Conservation (phyloP, 2,113 vertebrate genomes). For the Nycticryphes semicollaris region DNA sequence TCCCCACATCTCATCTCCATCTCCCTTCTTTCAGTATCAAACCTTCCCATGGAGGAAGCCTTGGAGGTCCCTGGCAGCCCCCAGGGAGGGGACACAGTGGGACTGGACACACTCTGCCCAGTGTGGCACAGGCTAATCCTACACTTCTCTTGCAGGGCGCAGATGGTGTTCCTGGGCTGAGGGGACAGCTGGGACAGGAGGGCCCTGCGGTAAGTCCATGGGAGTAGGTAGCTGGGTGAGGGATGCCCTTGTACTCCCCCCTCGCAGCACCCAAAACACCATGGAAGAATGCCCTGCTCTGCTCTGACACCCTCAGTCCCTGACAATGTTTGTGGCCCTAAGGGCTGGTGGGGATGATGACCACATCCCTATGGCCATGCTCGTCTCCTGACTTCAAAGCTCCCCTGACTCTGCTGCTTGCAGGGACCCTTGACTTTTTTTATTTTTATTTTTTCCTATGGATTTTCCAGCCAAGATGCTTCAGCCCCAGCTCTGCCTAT, state of each 20-base stretch:
- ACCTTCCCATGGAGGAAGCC: no score
- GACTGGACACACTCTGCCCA: background rate
- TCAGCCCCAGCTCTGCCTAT: background rate
- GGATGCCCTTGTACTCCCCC: background rate
- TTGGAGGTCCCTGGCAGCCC: background rate
- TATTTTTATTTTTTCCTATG: background rate
- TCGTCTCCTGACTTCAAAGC: background rate
- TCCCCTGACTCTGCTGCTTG: background rate
- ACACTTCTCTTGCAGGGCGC: conserved; percentile 71
- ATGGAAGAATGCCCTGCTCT: background rate
- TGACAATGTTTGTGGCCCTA: fast-evolving
- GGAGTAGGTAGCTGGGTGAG: fast-evolving
- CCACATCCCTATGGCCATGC: fast-evolving
- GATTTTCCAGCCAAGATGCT: background rate
- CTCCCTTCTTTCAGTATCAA: no score
- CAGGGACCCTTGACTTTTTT: fast-evolving
- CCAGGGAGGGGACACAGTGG: fast-evolving
- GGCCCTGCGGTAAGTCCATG: conserved; percentile 78
- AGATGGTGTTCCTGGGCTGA: conserved; percentile 68
- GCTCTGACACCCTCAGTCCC: fast-evolving
- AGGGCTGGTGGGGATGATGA: background rate
- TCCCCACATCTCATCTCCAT: no score
- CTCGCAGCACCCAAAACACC: background rate
- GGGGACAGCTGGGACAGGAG: conserved; percentile 81
- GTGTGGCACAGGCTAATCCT: fast-evolving